Evolutionary conservation across 2,113 vertebrate genomes (phyloP).

Genomic region (Pterocles burchelli): DNA sequence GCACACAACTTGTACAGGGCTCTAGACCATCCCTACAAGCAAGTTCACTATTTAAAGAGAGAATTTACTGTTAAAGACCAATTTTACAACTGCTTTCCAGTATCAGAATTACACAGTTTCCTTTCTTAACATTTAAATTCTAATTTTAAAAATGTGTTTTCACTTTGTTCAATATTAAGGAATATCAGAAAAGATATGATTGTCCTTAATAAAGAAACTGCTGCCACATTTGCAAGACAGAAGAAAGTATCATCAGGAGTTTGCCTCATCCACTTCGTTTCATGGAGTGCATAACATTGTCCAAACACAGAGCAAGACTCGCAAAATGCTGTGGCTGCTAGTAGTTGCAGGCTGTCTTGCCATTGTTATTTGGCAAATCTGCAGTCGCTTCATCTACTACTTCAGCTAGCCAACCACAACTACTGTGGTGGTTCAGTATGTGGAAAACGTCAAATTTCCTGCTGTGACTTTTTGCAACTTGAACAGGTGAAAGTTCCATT

Average conservation of each 20-base stretch:
- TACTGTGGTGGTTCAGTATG: constrained; percentile 72
- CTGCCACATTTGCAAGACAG: constrained; percentile 51
- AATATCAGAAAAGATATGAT: constrained; percentile 62
- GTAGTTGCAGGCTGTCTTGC: constrained; percentile 62
- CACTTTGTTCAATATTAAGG: constrained; percentile 42
- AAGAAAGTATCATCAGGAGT: constrained; percentile 67
- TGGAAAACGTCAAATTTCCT: constrained; percentile 76
- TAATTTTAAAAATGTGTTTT: not conserved
- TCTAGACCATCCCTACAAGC: not conserved
- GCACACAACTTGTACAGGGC: not conserved
- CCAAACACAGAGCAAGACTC: constrained; percentile 39
- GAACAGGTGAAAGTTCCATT: constrained; percentile 73
- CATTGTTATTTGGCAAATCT: constrained; percentile 68
- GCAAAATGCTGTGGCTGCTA: constrained; percentile 67
- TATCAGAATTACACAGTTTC: not conserved
- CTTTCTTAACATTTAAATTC: not conserved
- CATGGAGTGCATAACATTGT: constrained; percentile 74
- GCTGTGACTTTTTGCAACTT: constrained; percentile 81
- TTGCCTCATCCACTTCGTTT: constrained; percentile 75
- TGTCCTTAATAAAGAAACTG: constrained; percentile 59
- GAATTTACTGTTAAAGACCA: not conserved
- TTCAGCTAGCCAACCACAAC: constrained; percentile 81
- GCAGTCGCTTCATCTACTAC: constrained; percentile 70
- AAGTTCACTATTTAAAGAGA: not conserved
- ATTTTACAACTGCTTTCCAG: not conserved